Base-by-base conservation (phyloP, 2,113 vertebrate genomes). In the Triplophysa dalaica region DNA sequence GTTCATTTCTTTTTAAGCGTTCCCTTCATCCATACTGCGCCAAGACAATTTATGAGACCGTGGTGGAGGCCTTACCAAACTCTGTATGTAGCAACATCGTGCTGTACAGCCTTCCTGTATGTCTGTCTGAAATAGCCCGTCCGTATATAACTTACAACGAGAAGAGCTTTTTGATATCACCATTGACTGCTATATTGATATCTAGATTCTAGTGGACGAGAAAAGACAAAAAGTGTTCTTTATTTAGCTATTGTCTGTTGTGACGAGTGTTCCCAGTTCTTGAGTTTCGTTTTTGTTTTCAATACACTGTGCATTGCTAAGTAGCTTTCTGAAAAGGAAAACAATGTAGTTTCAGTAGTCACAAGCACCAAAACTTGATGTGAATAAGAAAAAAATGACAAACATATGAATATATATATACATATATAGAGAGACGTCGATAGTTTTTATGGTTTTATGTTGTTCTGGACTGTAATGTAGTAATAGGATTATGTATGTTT, bases 1-100 rank as follows among this genome's bases (percentile, higher is more conserved):
- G 80, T 81, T 77, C 33, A 45, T 75, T 85, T 85, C 73, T 86
- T 86, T 84, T 82, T 88, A 62, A 87, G 80, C 89, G 79, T 88
- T 89, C 87, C 64, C 83, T 72, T 67, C 85, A 87, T 80, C 58
- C 63, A 78, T 87, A 83, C 80, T 91, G 92, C 90, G 90, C 89
- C 89, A 85, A 91, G 91, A 93, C 91, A 93, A 93, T 93, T 88
- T 89, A 91, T 89, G 90, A 90, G 86, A 89, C 91, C 90, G 83
- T 85, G 90, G 91, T 91, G 61, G 90, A 92, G 90, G 91, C 91
- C 91, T 93, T 93, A 93, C 86, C 87, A 84, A 88, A 85, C 79
- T 64, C 87, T 87, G 43, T 82, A 73, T 85, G 85, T 86, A 87
- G 79, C 21, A 76, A 65, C 72, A 67, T 80, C 56, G 41, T 80